phyloP scores from a whole-genome alignment of 2,888 invertebrate species.

The Volucella inanis region DNA sequence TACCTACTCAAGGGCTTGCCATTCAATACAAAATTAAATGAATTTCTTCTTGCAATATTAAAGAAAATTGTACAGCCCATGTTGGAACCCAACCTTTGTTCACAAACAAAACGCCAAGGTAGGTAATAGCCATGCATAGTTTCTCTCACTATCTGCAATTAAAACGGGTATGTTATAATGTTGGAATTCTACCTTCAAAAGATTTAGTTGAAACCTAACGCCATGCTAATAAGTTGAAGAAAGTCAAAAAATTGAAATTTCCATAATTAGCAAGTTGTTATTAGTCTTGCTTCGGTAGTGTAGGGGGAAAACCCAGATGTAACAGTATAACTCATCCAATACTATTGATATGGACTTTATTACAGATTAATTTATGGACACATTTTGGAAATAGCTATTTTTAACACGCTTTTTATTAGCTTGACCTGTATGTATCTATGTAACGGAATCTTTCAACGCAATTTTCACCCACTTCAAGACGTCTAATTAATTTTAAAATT shows the following conservation, averaged over 20 bases:
- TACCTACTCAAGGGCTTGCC: constrained; percentile 11
- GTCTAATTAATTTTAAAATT: no score
- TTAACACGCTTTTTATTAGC: no score
- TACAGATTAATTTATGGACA: no score
- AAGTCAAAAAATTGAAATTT: constrained; percentile 16
- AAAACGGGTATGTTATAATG: not conserved
- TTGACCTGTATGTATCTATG: no score
- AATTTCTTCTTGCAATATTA: not conserved
- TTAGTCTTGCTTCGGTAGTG: not conserved
- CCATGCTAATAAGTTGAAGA: constrained; percentile 7
- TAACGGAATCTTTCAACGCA: no score
- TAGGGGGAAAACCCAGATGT: not conserved
- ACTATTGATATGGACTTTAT: no score
- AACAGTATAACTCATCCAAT: not conserved
- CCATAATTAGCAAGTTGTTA: constrained; percentile 9
- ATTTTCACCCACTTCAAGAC: no score
- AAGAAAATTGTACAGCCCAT: not conserved
- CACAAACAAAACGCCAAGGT: not conserved
- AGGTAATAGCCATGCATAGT: not conserved
- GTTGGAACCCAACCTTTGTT: not conserved
- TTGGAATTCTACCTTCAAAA: constrained; percentile 16
- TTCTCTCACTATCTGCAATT: not conserved
- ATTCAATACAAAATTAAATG: constrained; percentile 4
- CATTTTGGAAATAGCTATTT: no score
- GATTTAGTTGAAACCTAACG: constrained; percentile 17